Evolutionary conservation across 2,113 vertebrate genomes (phyloP).

Genomic region (Bagarius yarrelli): DNA sequence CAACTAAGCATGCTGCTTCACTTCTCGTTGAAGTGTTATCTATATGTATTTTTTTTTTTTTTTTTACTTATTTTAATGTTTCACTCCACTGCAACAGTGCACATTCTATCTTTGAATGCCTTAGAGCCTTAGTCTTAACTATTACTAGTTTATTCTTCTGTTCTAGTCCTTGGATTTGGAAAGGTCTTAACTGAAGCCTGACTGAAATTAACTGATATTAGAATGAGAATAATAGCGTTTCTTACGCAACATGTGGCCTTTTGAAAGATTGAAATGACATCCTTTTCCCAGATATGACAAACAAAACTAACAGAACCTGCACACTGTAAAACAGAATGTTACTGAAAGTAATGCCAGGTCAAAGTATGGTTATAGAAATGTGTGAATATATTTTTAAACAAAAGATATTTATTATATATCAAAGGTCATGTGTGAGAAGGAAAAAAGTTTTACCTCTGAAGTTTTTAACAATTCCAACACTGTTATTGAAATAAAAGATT

Average conservation of each 20-base stretch:
- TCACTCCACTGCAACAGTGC: slow-evolving; percentile 17
- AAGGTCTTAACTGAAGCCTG: neutral
- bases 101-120: neutral
- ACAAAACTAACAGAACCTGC: neutral
- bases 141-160: slow-evolving; percentile 17
- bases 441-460: slow-evolving; percentile 14
- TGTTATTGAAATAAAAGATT: slow-evolving; percentile 41
- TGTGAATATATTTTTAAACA: slow-evolving; percentile 40
- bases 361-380: slow-evolving; percentile 28
- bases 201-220: neutral
- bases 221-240: neutral
- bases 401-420: slow-evolving; percentile 48
- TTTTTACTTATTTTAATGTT: slow-evolving; percentile 22
- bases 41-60: neutral
- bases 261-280: neutral
- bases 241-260: neutral
- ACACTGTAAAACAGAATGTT: slow-evolving; percentile 32
- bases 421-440: slow-evolving; percentile 16
- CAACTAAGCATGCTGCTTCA: slow-evolving; percentile 5
- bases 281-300: neutral
- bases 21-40: slow-evolving; percentile 18
- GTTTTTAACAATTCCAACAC: slow-evolving; percentile 23
- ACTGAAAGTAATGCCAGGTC: slow-evolving; percentile 30
- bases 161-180: slow-evolving; percentile 27
- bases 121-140: neutral